Base-by-base conservation (phyloP, 2,888 invertebrate genomes). In the Lordiphosa fenestrarum region DNA sequence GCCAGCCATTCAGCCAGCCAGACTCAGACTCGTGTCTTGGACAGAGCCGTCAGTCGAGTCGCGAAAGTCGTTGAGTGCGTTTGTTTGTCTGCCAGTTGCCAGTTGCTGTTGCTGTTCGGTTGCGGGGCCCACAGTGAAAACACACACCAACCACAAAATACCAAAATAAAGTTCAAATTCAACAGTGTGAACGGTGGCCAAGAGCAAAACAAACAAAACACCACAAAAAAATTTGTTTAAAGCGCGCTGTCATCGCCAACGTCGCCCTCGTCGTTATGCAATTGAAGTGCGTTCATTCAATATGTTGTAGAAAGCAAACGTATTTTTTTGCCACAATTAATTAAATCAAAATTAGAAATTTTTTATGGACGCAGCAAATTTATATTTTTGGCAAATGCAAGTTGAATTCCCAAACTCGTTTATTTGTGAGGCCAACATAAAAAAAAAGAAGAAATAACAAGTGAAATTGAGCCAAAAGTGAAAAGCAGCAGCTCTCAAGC, bases 51-150 rank as follows among this genome's bases (percentile, higher is more conserved):
- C 86, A 89, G 89, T 89, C 88, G 88, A 86, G 87, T 89, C 89
- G 89, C 88, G 89, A 88, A 89, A 89, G 89, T 87, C 88, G 87
- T 88, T 84, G 88, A 88, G 89, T 88, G 84, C 86, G 87, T 86
- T 86, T 87, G 72, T 53, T 30, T 67, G 73, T 69, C 64, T 19
- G 44, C 35, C 23, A 35, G 58, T 30, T 39, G 33, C 47, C 53
- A 46, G 62, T 49, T 82, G 74, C 71, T 57, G 58, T 63, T 68
- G 57, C 60, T 63, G 65, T 71, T 65, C 2, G 30, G 68, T 52
- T 69, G 63, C 69, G 66, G 60, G 48, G 25, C 53, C 25, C 30
- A 30, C 30, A 25, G 15, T 9, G 19, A 21, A 15, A 36, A 49
- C 30, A 21, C 30, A 21, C 13, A 51, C 2, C 12, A 44, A 44